Evolutionary conservation across 2,888 invertebrate species (phyloP).

Genomic region (Epinotia brunnichana): DNA sequence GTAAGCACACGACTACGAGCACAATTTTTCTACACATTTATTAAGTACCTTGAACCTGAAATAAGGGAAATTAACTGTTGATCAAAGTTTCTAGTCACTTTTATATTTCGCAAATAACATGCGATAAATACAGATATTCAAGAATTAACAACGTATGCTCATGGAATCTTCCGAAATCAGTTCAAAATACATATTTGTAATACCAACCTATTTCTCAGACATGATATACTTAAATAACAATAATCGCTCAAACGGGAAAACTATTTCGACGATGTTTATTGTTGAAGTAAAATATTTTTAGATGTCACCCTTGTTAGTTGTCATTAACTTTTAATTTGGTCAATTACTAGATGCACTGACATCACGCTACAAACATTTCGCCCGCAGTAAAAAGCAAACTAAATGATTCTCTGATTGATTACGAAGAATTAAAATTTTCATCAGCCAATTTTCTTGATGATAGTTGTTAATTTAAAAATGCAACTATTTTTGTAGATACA

Average conservation of each 20-base stretch:
- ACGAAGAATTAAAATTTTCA: conserved; percentile 55
- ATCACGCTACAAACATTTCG: conserved; percentile 64
- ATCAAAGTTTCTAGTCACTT: conserved; percentile 61
- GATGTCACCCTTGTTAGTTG: conserved; percentile 74
- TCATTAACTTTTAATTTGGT: conserved; percentile 63
- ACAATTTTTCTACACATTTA: conserved; percentile 70
- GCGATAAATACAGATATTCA: conserved; percentile 58
- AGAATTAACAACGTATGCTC: conserved; percentile 62
- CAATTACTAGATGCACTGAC: conserved; percentile 59
- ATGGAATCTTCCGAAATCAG: conserved; percentile 69
- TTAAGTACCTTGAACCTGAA: conserved; percentile 61
- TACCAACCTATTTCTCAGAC: conserved; percentile 58
- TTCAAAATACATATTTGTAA: conserved; percentile 62
- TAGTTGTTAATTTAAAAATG: conserved; percentile 72
- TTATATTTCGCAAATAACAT: conserved; percentile 60
- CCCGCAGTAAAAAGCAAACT: conserved; percentile 40
- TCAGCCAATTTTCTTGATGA: conserved; percentile 64
- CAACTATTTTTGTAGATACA: conserved; percentile 83
- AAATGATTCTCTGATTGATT: conserved; percentile 50
- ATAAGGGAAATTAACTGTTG: conserved; percentile 54
- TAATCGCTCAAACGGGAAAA: conserved; percentile 68
- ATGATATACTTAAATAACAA: conserved; percentile 59
- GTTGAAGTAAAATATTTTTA: conserved; percentile 79
- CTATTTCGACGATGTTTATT: conserved; percentile 68
- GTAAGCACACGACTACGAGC: conserved; percentile 70